A percentile compares a stretch with the other conserved stretches of the same genome.
These are phyloP conservation scores for Acrocephalus kingi DNA, from an alignment of 2,113 vertebrate species.

Conservation along the genomic window DNA sequence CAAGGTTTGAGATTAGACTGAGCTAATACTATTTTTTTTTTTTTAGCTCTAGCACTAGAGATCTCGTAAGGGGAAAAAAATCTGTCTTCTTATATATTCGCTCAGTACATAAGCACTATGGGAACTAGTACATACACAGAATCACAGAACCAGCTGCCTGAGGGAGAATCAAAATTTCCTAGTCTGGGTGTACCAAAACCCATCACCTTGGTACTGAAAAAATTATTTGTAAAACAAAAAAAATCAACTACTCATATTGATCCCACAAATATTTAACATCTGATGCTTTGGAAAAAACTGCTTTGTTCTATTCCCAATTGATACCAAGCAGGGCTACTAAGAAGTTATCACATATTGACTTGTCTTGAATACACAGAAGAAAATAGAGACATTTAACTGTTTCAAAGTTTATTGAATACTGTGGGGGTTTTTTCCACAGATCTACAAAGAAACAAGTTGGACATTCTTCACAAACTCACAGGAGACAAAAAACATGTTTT, in stretches of 20 bases:
- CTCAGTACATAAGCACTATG: background rate
- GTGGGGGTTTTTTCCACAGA: rapidly evolving
- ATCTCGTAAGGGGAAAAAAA: background rate
- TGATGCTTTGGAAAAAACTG: background rate
- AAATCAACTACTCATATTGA: background rate
- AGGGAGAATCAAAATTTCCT: background rate
- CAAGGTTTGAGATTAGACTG: background rate
- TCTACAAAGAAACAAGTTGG: background rate
- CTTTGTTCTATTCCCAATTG: background rate
- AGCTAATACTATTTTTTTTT: background rate
- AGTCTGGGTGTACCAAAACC: background rate
- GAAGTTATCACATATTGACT: background rate
- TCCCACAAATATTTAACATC: background rate
- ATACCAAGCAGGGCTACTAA: background rate
- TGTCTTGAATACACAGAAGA: background rate
- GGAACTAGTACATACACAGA: background rate
- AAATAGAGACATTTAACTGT: background rate
- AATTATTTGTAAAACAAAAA: background rate
- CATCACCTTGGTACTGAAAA: background rate
- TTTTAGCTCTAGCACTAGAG: background rate
- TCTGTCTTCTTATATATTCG: background rate
- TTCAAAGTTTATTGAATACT: background rate
- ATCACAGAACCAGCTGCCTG: background rate
- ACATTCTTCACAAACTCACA: background rate
- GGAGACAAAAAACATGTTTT: background rate